These are phyloP conservation scores for Agrochola circellaris DNA, from an alignment of 2,888 invertebrate genomes.

Conservation along the genomic window DNA sequence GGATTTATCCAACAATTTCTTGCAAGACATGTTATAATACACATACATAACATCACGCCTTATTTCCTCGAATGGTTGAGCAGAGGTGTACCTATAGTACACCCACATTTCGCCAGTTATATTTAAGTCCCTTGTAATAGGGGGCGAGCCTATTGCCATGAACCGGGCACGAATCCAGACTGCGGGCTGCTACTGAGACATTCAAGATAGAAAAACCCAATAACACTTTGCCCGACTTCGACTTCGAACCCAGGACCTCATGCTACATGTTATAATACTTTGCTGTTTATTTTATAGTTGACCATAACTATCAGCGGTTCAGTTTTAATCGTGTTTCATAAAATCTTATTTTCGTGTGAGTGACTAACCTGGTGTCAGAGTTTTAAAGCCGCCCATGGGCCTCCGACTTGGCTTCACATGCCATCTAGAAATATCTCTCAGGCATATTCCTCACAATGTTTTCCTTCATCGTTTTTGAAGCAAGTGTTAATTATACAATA, in stretches of 20 bases:
- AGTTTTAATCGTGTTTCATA: not conserved
- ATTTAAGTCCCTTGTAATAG: not conserved
- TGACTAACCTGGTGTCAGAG: no score
- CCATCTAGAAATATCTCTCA: no score
- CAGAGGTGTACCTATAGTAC: not conserved
- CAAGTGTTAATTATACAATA: no score
- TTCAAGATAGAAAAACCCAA: not conserved
- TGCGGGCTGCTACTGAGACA: not conserved
- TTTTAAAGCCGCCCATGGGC: no score
- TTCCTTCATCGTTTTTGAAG: no score
- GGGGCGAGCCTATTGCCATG: not conserved
- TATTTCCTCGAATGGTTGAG: not conserved
- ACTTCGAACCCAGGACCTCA: not conserved
- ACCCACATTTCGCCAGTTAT: not conserved
- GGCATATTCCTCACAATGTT: no score
- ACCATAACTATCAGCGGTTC: not conserved
- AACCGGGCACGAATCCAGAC: not conserved
- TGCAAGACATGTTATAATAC: not conserved
- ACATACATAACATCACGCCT: not conserved
- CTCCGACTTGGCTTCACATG: no score
- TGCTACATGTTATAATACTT: not conserved
- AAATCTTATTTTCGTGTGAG: no score
- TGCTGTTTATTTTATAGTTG: not conserved
- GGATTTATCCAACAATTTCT: not conserved
- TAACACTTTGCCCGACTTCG: not conserved